phyloP scores from a whole-genome alignment of 2,113 vertebrate genomes.

The Pseudonaja textilis region DNA sequence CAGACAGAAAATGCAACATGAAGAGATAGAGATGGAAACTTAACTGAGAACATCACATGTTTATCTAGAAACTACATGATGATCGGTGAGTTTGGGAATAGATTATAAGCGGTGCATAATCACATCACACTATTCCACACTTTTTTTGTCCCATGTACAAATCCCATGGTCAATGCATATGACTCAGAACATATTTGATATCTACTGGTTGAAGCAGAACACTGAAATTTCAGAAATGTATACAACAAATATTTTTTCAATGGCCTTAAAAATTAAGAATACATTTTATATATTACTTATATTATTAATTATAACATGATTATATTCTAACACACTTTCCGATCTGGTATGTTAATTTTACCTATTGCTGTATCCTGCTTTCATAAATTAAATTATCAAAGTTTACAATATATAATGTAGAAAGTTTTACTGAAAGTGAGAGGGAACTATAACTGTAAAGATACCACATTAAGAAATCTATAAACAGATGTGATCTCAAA shows the following conservation, averaged over 20 bases:
- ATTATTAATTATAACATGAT: slow-evolving; percentile 21
- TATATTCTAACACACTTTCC: slow-evolving; percentile 22
- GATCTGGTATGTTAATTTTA: slow-evolving; percentile 40
- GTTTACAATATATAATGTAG: slow-evolving; percentile 50
- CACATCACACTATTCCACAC: background rate
- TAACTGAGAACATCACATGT: background rate
- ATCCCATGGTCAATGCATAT: background rate
- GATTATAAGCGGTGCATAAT: background rate
- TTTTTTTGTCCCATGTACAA: background rate
- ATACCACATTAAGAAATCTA: slow-evolving; percentile 33
- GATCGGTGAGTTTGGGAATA: background rate
- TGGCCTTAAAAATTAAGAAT: slow-evolving; percentile 19
- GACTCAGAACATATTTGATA: background rate
- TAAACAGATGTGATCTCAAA: slow-evolving; percentile 48
- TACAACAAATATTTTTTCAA: slow-evolving; percentile 36
- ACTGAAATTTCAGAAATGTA: background rate
- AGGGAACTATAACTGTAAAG: slow-evolving; percentile 42
- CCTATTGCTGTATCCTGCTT: slow-evolving; percentile 5
- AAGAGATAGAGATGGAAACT: background rate
- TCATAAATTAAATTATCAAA: slow-evolving; percentile 36
- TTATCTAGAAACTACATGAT: background rate
- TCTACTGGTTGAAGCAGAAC: background rate
- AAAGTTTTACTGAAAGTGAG: slow-evolving; percentile 52
- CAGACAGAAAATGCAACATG: background rate
- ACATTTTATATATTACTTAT: background rate